Base-by-base conservation (phyloP, 2,113 vertebrate species). In the Coturnix japonica region DNA sequence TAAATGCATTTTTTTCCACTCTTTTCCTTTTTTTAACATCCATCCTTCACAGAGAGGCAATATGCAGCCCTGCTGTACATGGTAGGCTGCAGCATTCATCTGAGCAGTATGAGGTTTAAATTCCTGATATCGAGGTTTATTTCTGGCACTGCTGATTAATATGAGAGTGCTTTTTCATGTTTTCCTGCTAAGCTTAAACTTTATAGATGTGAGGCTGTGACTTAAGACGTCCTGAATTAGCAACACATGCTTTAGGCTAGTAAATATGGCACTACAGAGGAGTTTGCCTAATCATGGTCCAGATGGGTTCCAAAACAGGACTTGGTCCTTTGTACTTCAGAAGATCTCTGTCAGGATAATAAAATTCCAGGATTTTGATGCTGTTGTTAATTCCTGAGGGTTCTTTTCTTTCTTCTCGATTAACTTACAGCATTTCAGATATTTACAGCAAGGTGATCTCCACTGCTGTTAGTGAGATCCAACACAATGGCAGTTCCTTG, bases 81-180 rank as follows among this genome's bases (percentile, higher is more conserved):
- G 77, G 94, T 85, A 71, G 90, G 93, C 91, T 95, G 91, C 51
- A 84, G 79, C 84, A 96, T 94, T 96, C 83, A 92, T 93, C 60
- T 66, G 54, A 89, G 87, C 64, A 30, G 53, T 94, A 91, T 87
- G 81, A 84, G 80, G 87, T 83, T 94, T 81, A 82, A 96, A 96
- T 82, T 94, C 82, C 91, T 67, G 71, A 91, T 33, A 22, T 61
- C 71, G 71, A 96, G 60, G 85, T 90, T 84, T 91, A 91, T 86
- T 89, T 91, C 89, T 92, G 85, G 89, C 81, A 35, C 51, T 80
- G 46, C 69, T 65, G 82, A 78, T 69, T 86, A 72, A 91, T 61
- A 88, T 43, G 54, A 53, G 76, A 95, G 89, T 57, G 84, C 92
- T 93, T 94, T 96, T 94, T 93, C 94, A 96, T 85, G 87, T 90